Evolutionary conservation across 1,140 invertebrate genomes (phyloP).

Genomic region (Rhagoletis zephyria): DNA sequence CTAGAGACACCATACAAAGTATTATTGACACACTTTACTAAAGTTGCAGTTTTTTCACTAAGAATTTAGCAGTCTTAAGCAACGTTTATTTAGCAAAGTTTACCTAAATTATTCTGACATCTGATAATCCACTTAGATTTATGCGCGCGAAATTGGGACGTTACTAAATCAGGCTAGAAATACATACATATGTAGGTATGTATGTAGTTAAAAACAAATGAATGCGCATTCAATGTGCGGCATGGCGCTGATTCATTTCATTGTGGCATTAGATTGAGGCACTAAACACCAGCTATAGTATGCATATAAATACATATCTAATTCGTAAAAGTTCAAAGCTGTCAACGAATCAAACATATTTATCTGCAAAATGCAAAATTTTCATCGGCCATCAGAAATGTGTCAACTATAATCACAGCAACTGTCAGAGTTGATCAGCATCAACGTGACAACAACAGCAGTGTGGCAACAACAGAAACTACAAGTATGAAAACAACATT

Average conservation of each 20-base stretch:
- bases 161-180: too few relatives aligned
- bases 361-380: slow-evolving; percentile 41
- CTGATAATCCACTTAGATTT: slow-evolving; percentile 15
- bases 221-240: too few relatives aligned
- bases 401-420: slow-evolving; percentile 40
- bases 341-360: slow-evolving; percentile 43
- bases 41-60: background rate
- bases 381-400: slow-evolving; percentile 42
- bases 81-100: background rate
- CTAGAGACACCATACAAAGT: background rate
- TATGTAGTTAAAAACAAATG: too few relatives aligned
- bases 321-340: background rate
- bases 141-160: background rate
- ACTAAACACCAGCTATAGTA: background rate
- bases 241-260: too few relatives aligned
- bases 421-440: slow-evolving; percentile 38
- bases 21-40: background rate
- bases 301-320: slow-evolving; percentile 14
- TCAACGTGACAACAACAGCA: background rate
- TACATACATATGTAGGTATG: too few relatives aligned
- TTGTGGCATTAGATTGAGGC: background rate
- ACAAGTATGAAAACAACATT: background rate
- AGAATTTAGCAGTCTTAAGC: background rate
- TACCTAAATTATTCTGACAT: background rate
- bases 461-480: background rate